Conservation (phyloP, 2,888 invertebrate species). For the Synergus itoensis region DNA sequence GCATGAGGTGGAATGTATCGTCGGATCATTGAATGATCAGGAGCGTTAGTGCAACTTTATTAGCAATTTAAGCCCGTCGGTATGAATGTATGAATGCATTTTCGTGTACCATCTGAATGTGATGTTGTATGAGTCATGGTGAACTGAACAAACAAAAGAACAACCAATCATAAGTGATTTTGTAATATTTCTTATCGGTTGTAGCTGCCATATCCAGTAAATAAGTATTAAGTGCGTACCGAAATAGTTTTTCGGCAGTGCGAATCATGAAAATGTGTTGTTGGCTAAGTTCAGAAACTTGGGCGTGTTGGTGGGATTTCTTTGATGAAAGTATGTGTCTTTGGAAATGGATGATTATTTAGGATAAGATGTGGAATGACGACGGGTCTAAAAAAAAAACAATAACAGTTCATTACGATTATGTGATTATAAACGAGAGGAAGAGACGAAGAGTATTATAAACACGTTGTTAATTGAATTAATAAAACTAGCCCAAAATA, state of each 20-base stretch:
- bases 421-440: slow-evolving; percentile 76
- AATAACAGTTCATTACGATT: slow-evolving; percentile 71
- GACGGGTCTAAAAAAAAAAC: slow-evolving; percentile 76
- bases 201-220: slow-evolving; percentile 75
- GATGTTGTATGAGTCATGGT: slow-evolving; percentile 45
- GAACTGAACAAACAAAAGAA: slow-evolving; percentile 49
- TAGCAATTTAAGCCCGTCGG: slow-evolving; percentile 61
- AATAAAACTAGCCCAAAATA: slow-evolving; percentile 78
- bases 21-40: slow-evolving; percentile 48
- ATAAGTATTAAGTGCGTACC: slow-evolving; percentile 66
- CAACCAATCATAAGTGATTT: slow-evolving; percentile 71
- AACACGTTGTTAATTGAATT: slow-evolving; percentile 78
- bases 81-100: slow-evolving; percentile 60
- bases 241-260: slow-evolving; percentile 63
- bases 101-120: slow-evolving; percentile 38
- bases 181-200: slow-evolving; percentile 77
- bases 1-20: slow-evolving; percentile 47
- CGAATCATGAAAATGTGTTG: slow-evolving; percentile 56
- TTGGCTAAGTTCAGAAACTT: slow-evolving; percentile 53
- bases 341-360: slow-evolving; percentile 69
- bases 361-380: slow-evolving; percentile 72
- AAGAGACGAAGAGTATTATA: slow-evolving; percentile 77
- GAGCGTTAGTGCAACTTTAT: slow-evolving; percentile 49
- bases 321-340: slow-evolving; percentile 69
- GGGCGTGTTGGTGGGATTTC: slow-evolving; percentile 60